Evolutionary conservation across 2,113 vertebrate genomes (phyloP).

Genomic region (Calonectris borealis): DNA sequence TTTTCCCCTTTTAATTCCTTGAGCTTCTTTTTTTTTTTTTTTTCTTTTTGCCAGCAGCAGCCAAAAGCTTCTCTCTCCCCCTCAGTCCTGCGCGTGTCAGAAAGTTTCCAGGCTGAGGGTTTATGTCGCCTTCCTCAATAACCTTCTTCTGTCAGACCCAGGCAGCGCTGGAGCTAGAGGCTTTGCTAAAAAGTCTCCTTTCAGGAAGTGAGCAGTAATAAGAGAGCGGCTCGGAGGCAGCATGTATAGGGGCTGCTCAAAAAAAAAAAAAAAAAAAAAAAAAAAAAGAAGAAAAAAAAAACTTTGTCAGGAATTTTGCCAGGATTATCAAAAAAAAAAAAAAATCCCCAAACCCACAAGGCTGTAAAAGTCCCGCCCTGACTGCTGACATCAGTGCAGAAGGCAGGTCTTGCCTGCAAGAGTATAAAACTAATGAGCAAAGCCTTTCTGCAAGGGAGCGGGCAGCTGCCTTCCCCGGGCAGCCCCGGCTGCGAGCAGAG

Average conservation of each 20-base stretch:
- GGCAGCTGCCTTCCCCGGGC: not conserved
- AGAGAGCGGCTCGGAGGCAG: slow-evolving; percentile 66
- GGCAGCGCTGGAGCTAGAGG: slow-evolving; percentile 20
- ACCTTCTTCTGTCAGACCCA: slow-evolving; percentile 56
- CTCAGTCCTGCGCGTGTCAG: slow-evolving; percentile 30
- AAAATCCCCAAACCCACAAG: slow-evolving; percentile 47
- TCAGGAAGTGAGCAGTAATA: slow-evolving; percentile 73
- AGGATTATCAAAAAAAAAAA: slow-evolving; percentile 26
- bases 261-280: not conserved
- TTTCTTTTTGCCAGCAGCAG: not conserved
- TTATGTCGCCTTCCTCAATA: slow-evolving; percentile 53
- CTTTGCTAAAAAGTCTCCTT: slow-evolving; percentile 59
- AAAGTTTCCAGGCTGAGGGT: slow-evolving; percentile 55
- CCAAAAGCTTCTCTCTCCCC: slow-evolving; percentile 20
- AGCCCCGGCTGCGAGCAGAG: not conserved
- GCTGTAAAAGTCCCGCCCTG: slow-evolving; percentile 70
- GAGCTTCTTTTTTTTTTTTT: not conserved
- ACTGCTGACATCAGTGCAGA: slow-evolving; percentile 65
- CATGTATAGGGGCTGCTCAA: slow-evolving; percentile 41
- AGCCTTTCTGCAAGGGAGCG: not conserved
- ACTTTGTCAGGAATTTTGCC: slow-evolving; percentile 60
- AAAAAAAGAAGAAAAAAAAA: not conserved
- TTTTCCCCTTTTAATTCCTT: slow-evolving; percentile 19
- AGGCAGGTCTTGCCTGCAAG: slow-evolving; percentile 52
- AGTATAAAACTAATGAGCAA: not conserved